Percentiles rank a stretch among this genome's conserved stretches.
phyloP scores from a whole-genome alignment of 2,113 vertebrate genomes.

The Pachyramphus minor region DNA sequence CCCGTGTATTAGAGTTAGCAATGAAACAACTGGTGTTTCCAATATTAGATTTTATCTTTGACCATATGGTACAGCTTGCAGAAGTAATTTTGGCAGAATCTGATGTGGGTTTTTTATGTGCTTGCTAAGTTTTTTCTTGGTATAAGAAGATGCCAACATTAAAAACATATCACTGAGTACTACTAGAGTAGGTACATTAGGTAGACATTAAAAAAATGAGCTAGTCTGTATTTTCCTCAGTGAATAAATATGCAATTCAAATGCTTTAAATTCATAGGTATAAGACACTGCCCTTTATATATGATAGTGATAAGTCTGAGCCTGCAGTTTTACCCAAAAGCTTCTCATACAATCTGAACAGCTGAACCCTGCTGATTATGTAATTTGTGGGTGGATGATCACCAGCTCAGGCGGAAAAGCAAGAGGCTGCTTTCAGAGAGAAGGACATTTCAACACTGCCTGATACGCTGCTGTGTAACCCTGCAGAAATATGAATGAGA shows the following conservation, averaged over 20 bases:
- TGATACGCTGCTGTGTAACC: neutral
- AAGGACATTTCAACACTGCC: neutral
- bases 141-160: constrained; percentile 32
- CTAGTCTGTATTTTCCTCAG: neutral
- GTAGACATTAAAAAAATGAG: neutral
- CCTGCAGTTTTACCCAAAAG: neutral
- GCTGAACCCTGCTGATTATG: neutral
- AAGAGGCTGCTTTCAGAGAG: neutral
- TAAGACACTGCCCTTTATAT: neutral
- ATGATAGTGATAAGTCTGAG: neutral
- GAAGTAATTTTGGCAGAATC: constrained; percentile 34
- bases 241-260: neutral
- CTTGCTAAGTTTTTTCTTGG: neutral
- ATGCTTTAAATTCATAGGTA: neutral
- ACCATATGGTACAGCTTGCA: constrained; percentile 33
- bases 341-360: accelerated
- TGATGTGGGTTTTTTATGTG: constrained; percentile 15
- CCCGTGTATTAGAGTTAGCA: constrained; percentile 1
- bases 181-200: neutral
- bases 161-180: neutral
- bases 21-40: constrained; percentile 38
- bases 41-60: constrained; percentile 50
- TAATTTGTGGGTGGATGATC: neutral
- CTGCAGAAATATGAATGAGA: neutral
- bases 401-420: neutral